phyloP scores from a whole-genome alignment of 2,888 invertebrate species.

The Pediacus dermestoides region DNA sequence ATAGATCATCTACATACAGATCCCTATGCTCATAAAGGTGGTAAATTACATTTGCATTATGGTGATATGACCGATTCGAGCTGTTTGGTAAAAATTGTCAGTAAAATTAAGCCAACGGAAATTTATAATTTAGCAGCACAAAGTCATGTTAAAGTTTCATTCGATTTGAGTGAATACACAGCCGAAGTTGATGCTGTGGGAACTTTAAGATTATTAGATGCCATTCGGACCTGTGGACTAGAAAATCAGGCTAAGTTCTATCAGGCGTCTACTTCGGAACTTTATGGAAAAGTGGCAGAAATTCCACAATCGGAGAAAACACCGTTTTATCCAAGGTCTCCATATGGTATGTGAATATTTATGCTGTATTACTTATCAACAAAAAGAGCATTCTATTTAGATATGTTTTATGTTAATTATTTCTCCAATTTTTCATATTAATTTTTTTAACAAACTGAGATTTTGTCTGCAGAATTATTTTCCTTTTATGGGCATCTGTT shows the following conservation, averaged over 20 bases:
- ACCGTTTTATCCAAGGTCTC: constrained; percentile 94
- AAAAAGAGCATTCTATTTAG: too few species aligned
- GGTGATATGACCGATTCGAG: constrained; percentile 99
- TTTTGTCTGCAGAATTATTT: too few species aligned
- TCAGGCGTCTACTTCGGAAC: constrained; percentile 93
- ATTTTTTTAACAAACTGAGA: too few species aligned
- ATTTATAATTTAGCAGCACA: constrained; percentile 98
- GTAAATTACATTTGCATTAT: constrained; percentile 91
- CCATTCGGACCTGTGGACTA: constrained; percentile 83
- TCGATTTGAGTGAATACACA: constrained; percentile 97
- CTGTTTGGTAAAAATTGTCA: constrained; percentile 83
- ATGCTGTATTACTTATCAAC: too few species aligned
- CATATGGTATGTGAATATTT: constrained; percentile 72
- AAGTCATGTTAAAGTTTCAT: constrained; percentile 98
- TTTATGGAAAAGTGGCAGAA: constrained; percentile 90
- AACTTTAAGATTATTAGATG: constrained; percentile 84
- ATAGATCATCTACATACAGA: constrained; percentile 95
- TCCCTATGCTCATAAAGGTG: constrained; percentile 80
- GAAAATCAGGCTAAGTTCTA: constrained; percentile 82
- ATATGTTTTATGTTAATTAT: too few species aligned
- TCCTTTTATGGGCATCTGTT: too few species aligned
- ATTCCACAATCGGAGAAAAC: constrained; percentile 92
- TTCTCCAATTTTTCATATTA: too few species aligned
- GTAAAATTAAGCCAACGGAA: constrained; percentile 76
- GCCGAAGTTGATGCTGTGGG: constrained; percentile 98